Base-by-base conservation (phyloP, 2,888 invertebrate genomes). In the Andrena chrysosceles region DNA sequence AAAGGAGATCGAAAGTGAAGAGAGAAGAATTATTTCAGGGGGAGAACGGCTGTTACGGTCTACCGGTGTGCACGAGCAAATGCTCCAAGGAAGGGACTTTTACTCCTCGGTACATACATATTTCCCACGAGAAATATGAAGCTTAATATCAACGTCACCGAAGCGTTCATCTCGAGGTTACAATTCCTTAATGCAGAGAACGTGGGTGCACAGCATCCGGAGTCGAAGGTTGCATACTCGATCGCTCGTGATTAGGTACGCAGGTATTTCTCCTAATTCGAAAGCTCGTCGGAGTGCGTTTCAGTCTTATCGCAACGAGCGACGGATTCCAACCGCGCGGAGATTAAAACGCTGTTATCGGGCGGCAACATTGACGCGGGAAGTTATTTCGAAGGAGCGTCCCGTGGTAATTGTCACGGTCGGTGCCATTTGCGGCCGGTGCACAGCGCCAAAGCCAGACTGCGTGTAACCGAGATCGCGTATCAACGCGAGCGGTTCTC, bases 1-100 rank as follows among this genome's bases (percentile, higher is more conserved):
- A 86, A 86, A 87, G 74, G 86, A 79, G 87, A 86, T 87, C 86
- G 86, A 70, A 74, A 84, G 84, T 77, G 80, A 67, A 64, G 64
- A 83, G 77, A 52, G 71, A 72, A 59, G 82, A 81, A 83, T 83
- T 75, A 83, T 83, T 76, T 72, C 76, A 29, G 63, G 71, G 62
- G 67, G 56, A 81, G 76, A 81, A 74, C 66, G 74, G 54, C 54
- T 70, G 54, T 60, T 74, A 49, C 20, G 31, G 23, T 78, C 52
- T 23, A 29, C 20, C 5, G 4, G 26, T 69, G 31, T 42, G 42
- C 7, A 42, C 60, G 20, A 20, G 20, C 31, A 4, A 48, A 13
- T 31, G 20, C n/a, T 5, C 49, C 42, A 48, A 31, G 60, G 62
- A 48, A 71, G 49, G 16, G 59, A 71, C 48, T 71, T 71, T 62